Percentiles rank a stretch among this genome's conserved stretches.
Conservation (phyloP, 2,888 invertebrate species). For the Camponotus fellah region DNA sequence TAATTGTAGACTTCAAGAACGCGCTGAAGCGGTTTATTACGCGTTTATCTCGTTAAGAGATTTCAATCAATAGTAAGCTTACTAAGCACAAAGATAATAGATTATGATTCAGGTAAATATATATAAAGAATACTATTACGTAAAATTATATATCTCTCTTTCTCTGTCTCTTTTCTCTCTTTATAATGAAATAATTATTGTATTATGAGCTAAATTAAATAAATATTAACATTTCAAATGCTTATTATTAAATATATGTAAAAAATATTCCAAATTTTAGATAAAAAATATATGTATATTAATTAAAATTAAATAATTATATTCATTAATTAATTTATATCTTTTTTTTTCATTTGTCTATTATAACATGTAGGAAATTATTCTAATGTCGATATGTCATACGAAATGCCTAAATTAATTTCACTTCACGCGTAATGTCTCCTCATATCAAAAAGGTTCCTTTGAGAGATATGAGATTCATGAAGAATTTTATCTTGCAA, state of each 20-base stretch:
- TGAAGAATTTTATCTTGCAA: background rate
- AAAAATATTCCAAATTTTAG: background rate
- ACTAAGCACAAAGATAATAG: background rate
- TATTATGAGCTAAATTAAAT: conserved; percentile 6
- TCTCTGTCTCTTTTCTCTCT: background rate
- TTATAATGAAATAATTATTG: background rate
- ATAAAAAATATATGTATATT: background rate
- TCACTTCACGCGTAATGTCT: background rate
- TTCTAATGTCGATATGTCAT: background rate
- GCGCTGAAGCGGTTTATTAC: conserved; percentile 32
- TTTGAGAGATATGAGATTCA: background rate
- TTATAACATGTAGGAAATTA: background rate
- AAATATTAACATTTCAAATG: conserved; percentile 2
- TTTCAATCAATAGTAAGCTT: conserved; percentile 19
- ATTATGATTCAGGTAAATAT: background rate
- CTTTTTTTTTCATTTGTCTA: background rate
- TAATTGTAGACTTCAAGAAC: conserved; percentile 58
- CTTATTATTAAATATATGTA: background rate
- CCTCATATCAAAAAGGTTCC: background rate
- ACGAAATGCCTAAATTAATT: background rate
- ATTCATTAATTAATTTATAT: background rate
- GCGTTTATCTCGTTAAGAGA: conserved; percentile 62
- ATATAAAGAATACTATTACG: background rate
- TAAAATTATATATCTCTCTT: background rate
- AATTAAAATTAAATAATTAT: background rate